These are phyloP conservation scores for Boloria euphrosyne DNA, from an alignment of 2,888 invertebrate genomes.

Conservation along the genomic window DNA sequence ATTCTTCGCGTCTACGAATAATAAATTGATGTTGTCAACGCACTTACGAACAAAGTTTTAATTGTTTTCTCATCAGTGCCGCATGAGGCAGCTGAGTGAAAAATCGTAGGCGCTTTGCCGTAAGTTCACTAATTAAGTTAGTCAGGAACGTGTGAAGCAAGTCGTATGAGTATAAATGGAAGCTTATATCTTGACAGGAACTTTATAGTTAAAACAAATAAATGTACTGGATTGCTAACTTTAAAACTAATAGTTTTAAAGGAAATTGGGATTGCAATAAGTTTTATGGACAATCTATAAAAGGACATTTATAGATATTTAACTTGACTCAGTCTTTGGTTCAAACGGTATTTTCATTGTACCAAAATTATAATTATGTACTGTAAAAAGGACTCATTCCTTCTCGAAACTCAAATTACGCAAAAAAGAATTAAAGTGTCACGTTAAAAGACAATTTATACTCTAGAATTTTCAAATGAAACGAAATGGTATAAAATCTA, in stretches of 20 bases:
- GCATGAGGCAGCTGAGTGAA: constrained; percentile 17
- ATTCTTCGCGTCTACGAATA: constrained; percentile 6
- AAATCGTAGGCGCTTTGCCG: constrained; percentile 29
- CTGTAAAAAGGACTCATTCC: no score
- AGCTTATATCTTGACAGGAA: neutral
- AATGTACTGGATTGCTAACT: neutral
- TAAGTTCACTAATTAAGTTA: constrained; percentile 45
- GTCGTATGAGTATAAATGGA: constrained; percentile 38
- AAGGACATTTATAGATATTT: no score
- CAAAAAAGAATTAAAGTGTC: no score
- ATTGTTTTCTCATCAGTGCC: constrained; percentile 20
- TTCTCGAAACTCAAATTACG: no score
- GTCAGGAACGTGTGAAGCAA: constrained; percentile 41
- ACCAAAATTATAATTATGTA: no score
- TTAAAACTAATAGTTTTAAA: no score
- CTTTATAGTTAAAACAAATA: constrained; percentile 3
- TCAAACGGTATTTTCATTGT: no score
- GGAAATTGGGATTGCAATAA: no score
- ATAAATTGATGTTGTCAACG: constrained; percentile 8
- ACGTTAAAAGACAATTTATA: no score
- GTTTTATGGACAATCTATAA: no score
- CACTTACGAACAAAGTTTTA: constrained; percentile 13
- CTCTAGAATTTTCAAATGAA: neutral
- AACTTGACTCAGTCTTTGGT: no score
- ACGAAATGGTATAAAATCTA: neutral